Evolutionary conservation across 2,888 invertebrate genomes (phyloP).

Genomic region (Creontiades dilutus): DNA sequence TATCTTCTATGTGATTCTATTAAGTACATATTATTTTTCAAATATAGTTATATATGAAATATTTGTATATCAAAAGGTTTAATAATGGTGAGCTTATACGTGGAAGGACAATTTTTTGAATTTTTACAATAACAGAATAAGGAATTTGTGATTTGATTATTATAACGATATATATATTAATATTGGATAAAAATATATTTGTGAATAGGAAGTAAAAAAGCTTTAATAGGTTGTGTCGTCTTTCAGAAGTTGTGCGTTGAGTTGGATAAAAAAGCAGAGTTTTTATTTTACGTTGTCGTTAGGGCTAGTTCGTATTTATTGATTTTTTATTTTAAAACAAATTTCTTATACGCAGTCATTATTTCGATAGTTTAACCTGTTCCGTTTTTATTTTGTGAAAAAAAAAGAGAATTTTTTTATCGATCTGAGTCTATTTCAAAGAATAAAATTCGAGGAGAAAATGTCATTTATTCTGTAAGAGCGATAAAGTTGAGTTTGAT

Average conservation of each 20-base stretch:
- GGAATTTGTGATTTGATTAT: constrained; percentile 75
- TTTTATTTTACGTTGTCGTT: constrained; percentile 65
- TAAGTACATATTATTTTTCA: constrained; percentile 73
- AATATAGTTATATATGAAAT: constrained; percentile 72
- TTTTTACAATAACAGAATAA: constrained; percentile 72
- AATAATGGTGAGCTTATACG: constrained; percentile 74
- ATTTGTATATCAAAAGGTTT: constrained; percentile 72
- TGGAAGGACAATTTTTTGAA: constrained; percentile 74
- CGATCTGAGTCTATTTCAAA: constrained; percentile 60
- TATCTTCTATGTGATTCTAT: constrained; percentile 74
- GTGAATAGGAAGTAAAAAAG: constrained; percentile 75
- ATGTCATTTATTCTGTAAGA: constrained; percentile 13
- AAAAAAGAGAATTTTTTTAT: no score
- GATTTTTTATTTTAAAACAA: neutral
- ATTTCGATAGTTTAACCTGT: constrained; percentile 16
- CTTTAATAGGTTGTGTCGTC: constrained; percentile 76
- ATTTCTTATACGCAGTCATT: constrained; percentile 49
- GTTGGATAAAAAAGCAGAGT: constrained; percentile 71
- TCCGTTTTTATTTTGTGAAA: neutral
- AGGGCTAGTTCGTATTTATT: constrained; percentile 36
- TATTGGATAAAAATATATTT: constrained; percentile 74
- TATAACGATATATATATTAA: constrained; percentile 68
- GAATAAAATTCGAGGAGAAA: constrained; percentile 5
- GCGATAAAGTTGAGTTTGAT: neutral
- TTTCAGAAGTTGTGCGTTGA: constrained; percentile 74